Base-by-base conservation (phyloP, 2,797 vertebrate species). In the Dromococcyx pavoninus region DNA sequence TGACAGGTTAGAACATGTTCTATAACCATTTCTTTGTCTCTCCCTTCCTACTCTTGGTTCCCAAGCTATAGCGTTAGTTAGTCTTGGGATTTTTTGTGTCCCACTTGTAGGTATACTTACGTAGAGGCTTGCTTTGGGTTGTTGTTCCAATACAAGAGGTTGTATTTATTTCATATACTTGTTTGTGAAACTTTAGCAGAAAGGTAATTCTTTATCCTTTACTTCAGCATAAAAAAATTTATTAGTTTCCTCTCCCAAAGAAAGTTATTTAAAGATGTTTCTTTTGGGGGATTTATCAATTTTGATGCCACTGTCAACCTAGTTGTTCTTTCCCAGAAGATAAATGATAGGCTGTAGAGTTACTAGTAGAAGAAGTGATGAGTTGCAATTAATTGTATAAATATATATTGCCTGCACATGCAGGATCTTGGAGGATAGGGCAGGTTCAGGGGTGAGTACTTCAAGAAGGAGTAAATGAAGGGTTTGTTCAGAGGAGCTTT, bases 321-420 rank as follows among this genome's bases (percentile, higher is more conserved):
- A 46, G 48, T 88, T 83, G 33, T 76, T 93, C 64, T 80, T 92
- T 86, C 62, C 44, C 2, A 6, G 65, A 72, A 50, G 51, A 72
- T 33, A 91, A 58, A 58, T 53, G 27, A 23, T 66, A 51, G 54
- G 18, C 71, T 77, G 16, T 57, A 46, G 28, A 17, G 30, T 75
- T 90, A 57, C 30, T 51, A n/a, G 32, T 35, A 83, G 82, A n/a
- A 94, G 79, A 88, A 89, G 65, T 39, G 44, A 71, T 67, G 57
- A 88, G 43, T 87, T 92, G 69, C 74, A 50, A 41, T 89, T 76
- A 86, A 66, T n/a, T 87, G 75, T 88, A 74, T 43, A 66, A 82
- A 25, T 66, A 17, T 7, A 15, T 37, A 19, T 57, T 80, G 56
- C 67, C 13, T 70, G 54, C 30, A 46, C 39, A 53, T 41, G 41